Base-by-base conservation (phyloP, 2,113 vertebrate species). In the Morone chrysops region DNA sequence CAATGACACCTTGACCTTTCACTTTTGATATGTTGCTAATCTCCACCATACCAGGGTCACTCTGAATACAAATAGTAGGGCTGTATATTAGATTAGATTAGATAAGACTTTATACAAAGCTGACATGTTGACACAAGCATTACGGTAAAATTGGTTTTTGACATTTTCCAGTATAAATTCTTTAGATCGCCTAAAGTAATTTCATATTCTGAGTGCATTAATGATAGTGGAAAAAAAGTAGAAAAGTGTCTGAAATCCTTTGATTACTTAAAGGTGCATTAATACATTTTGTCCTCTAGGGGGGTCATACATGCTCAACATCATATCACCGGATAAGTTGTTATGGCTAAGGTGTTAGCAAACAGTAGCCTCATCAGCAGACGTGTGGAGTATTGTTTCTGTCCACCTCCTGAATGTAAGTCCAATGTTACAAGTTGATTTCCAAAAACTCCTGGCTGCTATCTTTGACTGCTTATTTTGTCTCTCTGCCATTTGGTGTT, bases 21-120 rank as follows among this genome's bases (percentile, higher is more conserved):
- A 54, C 48, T 47, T 22, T 25, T 71, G n/a, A 80, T 51, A 12
- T 38, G 77, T 5, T 13, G 73, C 38, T 48, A 20, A 17, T 86
- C 59, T 57, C 16, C 4, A 4, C 11, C 8, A n/a, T 17, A 22
- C 40, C n/a, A 53, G 40, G 71, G 51, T 65, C 60, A 51, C 10
- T 18, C 59, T 47, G 25, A 71, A 5, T 31, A 36, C 17, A 31
- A 70, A 67, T 12, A 50, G 2, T 5, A 2, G 41, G 69, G 3
- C 43, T 11, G 10, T 13, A 25, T 6, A n/a, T 25, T 25, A 25
- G 25, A 1, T 25, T 25, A 25, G 25, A 25, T 25, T 25, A 25
- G 25, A 25, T 25, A 25, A 25, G 25, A 25, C 25, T 25, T 25
- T 25, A 25, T 38, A 10, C 36, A 25, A 50, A 67, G 72, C 20